These are phyloP conservation scores for Melanaphis sacchari DNA, from an alignment of 1,140 invertebrate genomes.

Conservation along the genomic window DNA sequence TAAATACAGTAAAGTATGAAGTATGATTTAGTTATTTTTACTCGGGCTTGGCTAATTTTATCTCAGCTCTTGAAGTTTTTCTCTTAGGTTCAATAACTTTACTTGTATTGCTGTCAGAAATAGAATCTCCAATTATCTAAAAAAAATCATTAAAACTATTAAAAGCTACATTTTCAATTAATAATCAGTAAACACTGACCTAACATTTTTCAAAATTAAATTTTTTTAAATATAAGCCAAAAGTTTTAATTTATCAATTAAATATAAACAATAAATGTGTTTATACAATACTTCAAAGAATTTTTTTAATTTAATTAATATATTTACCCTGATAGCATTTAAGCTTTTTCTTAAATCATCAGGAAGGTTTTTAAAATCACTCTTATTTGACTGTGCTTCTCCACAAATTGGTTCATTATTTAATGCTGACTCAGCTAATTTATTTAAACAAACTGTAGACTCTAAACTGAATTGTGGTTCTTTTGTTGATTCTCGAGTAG, in stretches of 20 bases:
- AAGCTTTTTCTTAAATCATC: slow-evolving; percentile 49
- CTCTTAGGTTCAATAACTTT: slow-evolving; percentile 63
- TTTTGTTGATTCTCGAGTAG: not conserved
- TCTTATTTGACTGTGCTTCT: slow-evolving; percentile 25
- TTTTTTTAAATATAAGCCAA: not conserved
- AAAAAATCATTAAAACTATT: slow-evolving; percentile 2
- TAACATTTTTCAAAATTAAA: no score
- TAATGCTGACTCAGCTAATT: slow-evolving; percentile 61
- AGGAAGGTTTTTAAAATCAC: slow-evolving; percentile 47
- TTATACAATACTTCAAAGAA: not conserved
- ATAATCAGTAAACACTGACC: no score
- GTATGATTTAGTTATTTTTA: slow-evolving; percentile 54
- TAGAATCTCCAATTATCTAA: slow-evolving; percentile 61
- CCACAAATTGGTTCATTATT: slow-evolving; percentile 52
- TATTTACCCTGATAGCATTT: slow-evolving; percentile 53
- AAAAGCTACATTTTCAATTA: not conserved
- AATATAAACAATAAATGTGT: not conserved
- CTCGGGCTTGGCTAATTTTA: slow-evolving; percentile 67
- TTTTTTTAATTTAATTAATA: not conserved
- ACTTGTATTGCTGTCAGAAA: slow-evolving; percentile 59
- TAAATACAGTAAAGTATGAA: not conserved
- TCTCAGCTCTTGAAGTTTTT: slow-evolving; percentile 72
- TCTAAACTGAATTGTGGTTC: slow-evolving; percentile 60
- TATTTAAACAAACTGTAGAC: slow-evolving; percentile 61
- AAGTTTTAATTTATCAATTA: not conserved